phyloP scores from a whole-genome alignment of 2,797 vertebrate species.

The Eupleurogrammus muticus region DNA sequence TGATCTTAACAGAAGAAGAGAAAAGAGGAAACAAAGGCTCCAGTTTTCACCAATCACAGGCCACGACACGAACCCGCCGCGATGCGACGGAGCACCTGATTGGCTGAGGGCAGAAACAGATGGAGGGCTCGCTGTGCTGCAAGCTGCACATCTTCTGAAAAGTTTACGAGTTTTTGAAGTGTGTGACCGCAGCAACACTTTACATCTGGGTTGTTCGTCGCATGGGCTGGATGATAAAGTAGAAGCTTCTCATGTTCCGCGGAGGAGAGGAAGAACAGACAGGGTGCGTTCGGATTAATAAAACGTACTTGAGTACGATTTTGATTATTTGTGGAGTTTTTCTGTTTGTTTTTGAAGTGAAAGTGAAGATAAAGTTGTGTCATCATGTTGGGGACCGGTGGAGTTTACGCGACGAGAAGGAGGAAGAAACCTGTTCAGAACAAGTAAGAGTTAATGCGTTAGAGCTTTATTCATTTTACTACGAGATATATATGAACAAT shows the following conservation, averaged over 20 bases:
- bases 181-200: too few species aligned
- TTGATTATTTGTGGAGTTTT: too few species aligned
- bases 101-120: constrained; percentile 20
- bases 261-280: too few species aligned
- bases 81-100: constrained; percentile 1
- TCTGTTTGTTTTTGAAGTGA: background rate
- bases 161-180: constrained; percentile 10
- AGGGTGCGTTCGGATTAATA: too few species aligned
- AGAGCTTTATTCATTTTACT: background rate
- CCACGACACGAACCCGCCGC: fast-evolving
- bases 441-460: constrained; percentile 31
- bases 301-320: too few species aligned
- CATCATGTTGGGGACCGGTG: constrained; percentile 55
- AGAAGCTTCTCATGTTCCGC: too few species aligned
- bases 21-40: constrained; percentile 19
- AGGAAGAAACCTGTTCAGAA: constrained; percentile 69
- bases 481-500: background rate
- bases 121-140: background rate
- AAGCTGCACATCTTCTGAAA: background rate
- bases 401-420: constrained; percentile 54
- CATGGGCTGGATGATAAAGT: too few species aligned
- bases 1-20: background rate
- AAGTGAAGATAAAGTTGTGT: background rate
- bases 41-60: constrained; percentile 6
- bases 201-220: too few species aligned